Evolutionary conservation across 2,888 invertebrate species (phyloP).

Genomic region (Ornithoptera priamus): DNA sequence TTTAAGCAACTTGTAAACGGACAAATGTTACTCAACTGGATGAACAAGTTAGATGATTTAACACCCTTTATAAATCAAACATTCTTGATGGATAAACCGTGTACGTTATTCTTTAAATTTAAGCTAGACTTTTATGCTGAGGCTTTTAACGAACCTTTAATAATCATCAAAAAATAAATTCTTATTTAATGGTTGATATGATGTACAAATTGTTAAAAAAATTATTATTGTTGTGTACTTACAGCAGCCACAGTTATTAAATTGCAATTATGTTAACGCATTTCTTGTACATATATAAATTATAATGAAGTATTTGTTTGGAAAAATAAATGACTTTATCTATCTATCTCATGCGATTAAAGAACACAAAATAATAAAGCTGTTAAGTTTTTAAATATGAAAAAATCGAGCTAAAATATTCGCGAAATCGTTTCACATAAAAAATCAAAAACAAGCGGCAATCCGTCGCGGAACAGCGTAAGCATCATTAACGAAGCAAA

Average conservation of each 20-base stretch:
- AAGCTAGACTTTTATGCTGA: neutral
- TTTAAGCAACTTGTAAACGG: constrained; percentile 52
- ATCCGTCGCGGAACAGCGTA: constrained; percentile 67
- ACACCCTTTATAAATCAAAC: neutral
- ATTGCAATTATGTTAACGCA: no score
- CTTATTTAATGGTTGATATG: neutral
- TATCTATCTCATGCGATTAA: no score
- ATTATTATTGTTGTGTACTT: no score
- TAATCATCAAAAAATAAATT: neutral
- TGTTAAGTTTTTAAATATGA: neutral
- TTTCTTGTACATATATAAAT: no score
- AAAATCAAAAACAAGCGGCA: constrained; percentile 68
- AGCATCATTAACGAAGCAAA: constrained; percentile 71
- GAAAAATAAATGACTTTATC: no score
- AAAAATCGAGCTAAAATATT: constrained; percentile 30
- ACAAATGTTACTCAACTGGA: constrained; percentile 53
- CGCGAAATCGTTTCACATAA: constrained; percentile 58
- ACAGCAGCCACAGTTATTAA: no score
- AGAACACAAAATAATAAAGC: neutral
- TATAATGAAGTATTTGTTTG: no score
- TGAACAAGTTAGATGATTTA: constrained; percentile 43
- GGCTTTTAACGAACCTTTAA: no score
- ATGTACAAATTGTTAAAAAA: neutral
- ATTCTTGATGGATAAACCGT: neutral
- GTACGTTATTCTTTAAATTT: neutral